phyloP scores from a whole-genome alignment of 2,888 invertebrate species.

The Limenitis camilla region DNA sequence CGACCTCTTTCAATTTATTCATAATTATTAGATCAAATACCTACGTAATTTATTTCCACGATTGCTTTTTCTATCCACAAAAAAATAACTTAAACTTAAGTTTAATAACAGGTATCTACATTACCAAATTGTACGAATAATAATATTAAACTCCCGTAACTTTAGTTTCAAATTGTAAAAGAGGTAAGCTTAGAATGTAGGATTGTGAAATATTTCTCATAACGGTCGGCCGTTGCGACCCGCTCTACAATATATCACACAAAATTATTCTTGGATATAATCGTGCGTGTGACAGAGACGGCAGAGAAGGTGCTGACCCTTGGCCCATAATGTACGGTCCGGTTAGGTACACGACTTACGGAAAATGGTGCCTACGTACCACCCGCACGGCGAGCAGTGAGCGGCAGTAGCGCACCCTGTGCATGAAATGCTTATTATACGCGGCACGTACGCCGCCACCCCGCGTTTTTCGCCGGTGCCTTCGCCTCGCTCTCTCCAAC shows the following conservation, averaged over 20 bases:
- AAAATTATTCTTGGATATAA: conserved; percentile 66
- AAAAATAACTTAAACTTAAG: too few species aligned
- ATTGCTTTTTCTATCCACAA: too few species aligned
- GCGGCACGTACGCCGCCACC: conserved; percentile 71
- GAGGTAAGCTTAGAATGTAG: conserved; percentile 15
- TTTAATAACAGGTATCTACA: background rate
- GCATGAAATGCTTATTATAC: conserved; percentile 78
- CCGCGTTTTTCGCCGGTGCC: conserved; percentile 50
- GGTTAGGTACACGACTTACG: conserved; percentile 75
- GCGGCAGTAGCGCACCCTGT: conserved; percentile 44
- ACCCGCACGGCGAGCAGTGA: conserved; percentile 44
- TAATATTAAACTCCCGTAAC: too few species aligned
- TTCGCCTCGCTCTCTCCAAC: conserved; percentile 52
- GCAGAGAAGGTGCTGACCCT: conserved; percentile 69
- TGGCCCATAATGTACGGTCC: conserved; percentile 75
- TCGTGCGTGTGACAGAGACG: conserved; percentile 63
- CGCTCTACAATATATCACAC: conserved; percentile 66
- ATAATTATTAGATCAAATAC: conserved; percentile 31
- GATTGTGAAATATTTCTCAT: conserved; percentile 43
- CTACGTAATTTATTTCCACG: conserved; percentile 15
- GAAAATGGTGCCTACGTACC: conserved; percentile 69
- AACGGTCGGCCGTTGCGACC: conserved; percentile 57
- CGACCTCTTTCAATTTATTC: conserved; percentile 63
- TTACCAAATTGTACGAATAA: background rate
- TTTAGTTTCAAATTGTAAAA: background rate